Conservation (phyloP, 2,113 vertebrate genomes). For the Ctenodactylus gundi region DNA sequence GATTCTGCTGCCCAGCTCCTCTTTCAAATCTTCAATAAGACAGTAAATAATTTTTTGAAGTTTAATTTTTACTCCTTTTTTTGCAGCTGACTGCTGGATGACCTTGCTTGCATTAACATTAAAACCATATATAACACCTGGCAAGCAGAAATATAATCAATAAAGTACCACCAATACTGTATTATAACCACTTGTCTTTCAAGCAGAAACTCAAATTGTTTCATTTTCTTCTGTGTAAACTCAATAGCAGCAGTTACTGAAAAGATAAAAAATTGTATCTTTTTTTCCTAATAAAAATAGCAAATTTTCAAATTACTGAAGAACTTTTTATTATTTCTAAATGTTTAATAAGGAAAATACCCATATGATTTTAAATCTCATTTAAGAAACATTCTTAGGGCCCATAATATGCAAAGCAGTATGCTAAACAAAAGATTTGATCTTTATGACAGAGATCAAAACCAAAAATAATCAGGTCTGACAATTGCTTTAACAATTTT, state of each 20-base stretch:
- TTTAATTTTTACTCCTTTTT: constrained; percentile 87
- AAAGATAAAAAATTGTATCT: neutral
- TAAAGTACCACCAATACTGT: constrained; percentile 1
- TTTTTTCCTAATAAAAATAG: constrained; percentile 36
- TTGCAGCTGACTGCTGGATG: constrained; percentile 88
- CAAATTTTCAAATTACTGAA: constrained; percentile 34
- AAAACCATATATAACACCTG: constrained; percentile 94
- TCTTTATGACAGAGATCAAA: constrained; percentile 2
- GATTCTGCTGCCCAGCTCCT: constrained; percentile 88
- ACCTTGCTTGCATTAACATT: constrained; percentile 87
- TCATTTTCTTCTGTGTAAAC: constrained; percentile 36
- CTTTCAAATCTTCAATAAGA: constrained; percentile 92
- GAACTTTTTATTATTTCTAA: constrained; percentile 1
- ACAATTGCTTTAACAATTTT: constrained; percentile 29
- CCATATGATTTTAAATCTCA: neutral
- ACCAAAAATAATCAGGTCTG: neutral
- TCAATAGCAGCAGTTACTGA: neutral
- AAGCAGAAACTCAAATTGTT: neutral
- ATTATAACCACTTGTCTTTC: neutral
- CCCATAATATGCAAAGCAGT: neutral
- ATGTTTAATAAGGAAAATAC: constrained; percentile 46
- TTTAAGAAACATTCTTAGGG: constrained; percentile 34
- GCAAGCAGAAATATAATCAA: constrained; percentile 43
- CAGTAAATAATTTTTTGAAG: constrained; percentile 93
- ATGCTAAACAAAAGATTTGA: constrained; percentile 41